A percentile compares a stretch with the other conserved stretches of the same genome.
These are phyloP conservation scores for Enteromius anoplus DNA, from an alignment of 2,797 vertebrate species.

Conservation along the genomic window DNA sequence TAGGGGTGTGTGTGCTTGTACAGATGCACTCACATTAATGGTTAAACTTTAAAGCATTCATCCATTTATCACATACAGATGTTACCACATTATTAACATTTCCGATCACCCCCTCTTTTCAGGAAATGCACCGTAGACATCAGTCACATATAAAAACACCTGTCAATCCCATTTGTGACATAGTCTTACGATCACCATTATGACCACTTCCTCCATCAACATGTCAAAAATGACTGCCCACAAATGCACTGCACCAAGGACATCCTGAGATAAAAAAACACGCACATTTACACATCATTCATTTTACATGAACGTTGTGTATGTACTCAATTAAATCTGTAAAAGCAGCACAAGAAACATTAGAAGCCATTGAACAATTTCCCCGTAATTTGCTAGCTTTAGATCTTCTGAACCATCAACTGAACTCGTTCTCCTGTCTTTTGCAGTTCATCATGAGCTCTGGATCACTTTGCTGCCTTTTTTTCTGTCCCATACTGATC, in stretches of 20 bases:
- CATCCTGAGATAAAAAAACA: constrained; percentile 15
- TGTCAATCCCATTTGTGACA: constrained; percentile 36
- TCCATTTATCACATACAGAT: constrained; percentile 9
- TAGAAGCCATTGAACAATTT: constrained; percentile 24
- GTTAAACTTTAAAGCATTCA: not conserved
- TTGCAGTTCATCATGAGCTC: constrained; percentile 24
- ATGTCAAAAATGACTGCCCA: constrained; percentile 15
- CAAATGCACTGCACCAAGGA: constrained; percentile 15
- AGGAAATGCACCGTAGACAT: not conserved
- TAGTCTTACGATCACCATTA: constrained; percentile 43
- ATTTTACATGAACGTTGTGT: constrained; percentile 12
- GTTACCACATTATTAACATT: constrained; percentile 14
- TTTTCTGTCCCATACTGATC: not conserved
- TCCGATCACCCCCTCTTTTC: not conserved
- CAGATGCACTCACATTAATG: constrained; percentile 3
- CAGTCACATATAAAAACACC: constrained; percentile 12
- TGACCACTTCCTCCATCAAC: constrained; percentile 48
- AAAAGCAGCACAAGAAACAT: constrained; percentile 13
- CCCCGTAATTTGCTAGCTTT: constrained; percentile 7
- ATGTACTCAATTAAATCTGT: constrained; percentile 6
- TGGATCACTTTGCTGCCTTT: constrained; percentile 9
- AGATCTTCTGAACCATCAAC: constrained; percentile 49
- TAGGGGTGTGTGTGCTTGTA: not conserved
- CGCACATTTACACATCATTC: constrained; percentile 9
- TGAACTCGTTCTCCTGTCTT: constrained; percentile 25